Evolutionary conservation across 2,888 invertebrate species (phyloP).

Genomic region (Caenorhabditis becei): DNA sequence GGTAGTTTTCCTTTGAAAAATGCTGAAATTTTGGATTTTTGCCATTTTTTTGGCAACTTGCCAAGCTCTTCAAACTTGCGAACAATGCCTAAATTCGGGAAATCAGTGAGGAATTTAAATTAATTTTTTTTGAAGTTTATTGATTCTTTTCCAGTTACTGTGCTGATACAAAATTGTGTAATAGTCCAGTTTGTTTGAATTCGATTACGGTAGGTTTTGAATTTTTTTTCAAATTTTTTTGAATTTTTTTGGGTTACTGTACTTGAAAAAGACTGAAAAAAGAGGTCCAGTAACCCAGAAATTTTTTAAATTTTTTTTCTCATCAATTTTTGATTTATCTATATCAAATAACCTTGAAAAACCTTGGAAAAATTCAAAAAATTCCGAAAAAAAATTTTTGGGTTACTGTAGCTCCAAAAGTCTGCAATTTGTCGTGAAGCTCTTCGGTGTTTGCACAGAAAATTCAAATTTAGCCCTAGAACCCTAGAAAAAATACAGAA

Average conservation of each 20-base stretch:
- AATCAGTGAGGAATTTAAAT: conserved; percentile 33
- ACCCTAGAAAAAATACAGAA: too few species aligned
- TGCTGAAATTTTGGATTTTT: conserved; percentile 5
- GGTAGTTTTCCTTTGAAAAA: conserved; percentile 25
- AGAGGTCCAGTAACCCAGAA: too few species aligned
- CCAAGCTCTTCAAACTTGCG: conserved; percentile 17
- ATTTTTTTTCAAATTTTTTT: neutral
- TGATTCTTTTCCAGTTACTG: conserved; percentile 35
- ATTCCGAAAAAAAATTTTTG: conserved; percentile 5
- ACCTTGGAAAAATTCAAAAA: too few species aligned
- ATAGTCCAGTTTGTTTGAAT: conserved; percentile 50
- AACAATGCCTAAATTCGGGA: conserved; percentile 31
- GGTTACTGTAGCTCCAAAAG: conserved; percentile 6
- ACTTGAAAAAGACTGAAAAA: too few species aligned
- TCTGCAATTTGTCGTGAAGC: neutral
- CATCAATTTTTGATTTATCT: too few species aligned
- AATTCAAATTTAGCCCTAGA: too few species aligned
- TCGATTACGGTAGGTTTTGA: conserved; percentile 50
- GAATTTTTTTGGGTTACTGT: neutral
- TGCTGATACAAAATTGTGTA: conserved; percentile 51
- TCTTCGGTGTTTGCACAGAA: neutral
- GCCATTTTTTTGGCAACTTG: conserved; percentile 10
- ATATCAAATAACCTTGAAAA: too few species aligned
- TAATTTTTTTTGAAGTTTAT: neutral
- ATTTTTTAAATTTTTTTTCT: too few species aligned